These are phyloP conservation scores for Archips xylosteana DNA, from an alignment of 2,888 invertebrate species.

Conservation along the genomic window DNA sequence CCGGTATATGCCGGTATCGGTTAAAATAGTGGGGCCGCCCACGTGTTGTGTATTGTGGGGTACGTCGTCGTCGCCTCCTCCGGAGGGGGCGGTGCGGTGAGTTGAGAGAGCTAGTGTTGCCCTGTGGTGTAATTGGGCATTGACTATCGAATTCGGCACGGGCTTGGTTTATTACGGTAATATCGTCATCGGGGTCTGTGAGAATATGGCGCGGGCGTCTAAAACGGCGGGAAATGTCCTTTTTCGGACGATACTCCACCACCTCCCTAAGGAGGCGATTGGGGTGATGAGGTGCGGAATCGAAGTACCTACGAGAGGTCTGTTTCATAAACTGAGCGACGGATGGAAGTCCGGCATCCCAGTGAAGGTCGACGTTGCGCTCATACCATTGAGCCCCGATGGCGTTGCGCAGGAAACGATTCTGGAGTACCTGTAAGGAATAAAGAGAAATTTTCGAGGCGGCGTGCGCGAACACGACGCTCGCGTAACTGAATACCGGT, in stretches of 20 bases:
- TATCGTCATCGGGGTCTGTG: not conserved
- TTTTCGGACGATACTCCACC: not conserved
- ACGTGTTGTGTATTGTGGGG: conserved; percentile 4
- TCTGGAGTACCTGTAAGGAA: not conserved
- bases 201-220: not conserved
- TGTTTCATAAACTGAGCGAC: not conserved
- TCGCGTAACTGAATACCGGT: not conserved
- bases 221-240: not conserved
- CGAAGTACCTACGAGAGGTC: not conserved
- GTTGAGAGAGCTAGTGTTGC: not conserved
- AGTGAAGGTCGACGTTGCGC: not conserved
- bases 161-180: not conserved
- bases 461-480: not conserved
- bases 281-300: not conserved
- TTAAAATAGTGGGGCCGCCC: conserved; percentile 13
- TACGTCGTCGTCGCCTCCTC: conserved; percentile 4
- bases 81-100: conserved; percentile 5
- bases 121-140: not conserved
- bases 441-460: not conserved
- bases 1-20: not conserved
- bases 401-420: not conserved
- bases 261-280: not conserved
- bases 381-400: not conserved
- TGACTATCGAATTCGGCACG: not conserved
- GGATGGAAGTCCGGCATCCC: not conserved